Conservation (phyloP, 2,797 vertebrate genomes). For the Pristis pectinata region DNA sequence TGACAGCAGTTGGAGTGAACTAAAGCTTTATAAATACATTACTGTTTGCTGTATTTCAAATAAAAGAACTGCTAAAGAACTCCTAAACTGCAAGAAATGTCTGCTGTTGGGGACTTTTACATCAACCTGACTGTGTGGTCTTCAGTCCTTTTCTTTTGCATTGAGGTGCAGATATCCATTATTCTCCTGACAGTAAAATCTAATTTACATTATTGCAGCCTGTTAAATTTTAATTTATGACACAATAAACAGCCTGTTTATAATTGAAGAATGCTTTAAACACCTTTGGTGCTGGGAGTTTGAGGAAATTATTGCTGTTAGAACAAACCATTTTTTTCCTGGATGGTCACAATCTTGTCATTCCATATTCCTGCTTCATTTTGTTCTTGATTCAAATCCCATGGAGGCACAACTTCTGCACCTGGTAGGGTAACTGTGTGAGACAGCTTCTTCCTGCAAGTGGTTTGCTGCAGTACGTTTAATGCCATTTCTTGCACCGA, state of each 20-base stretch:
- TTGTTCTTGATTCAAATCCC: not conserved
- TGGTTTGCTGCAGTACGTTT: not conserved
- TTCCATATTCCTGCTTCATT: not conserved
- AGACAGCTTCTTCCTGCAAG: not conserved
- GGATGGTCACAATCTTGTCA: not conserved
- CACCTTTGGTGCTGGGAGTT: not conserved
- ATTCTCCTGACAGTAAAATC: not conserved
- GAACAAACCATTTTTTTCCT: not conserved
- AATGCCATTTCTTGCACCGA: not conserved
- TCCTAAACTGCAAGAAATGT: not conserved
- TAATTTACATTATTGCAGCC: not conserved
- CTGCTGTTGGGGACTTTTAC: not conserved
- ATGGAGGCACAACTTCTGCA: not conserved
- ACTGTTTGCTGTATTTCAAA: not conserved
- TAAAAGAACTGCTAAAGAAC: too few relatives aligned
- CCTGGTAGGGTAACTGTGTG: not conserved
- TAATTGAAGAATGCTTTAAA: conserved; percentile 15
- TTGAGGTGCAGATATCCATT: not conserved
- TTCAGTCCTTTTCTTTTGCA: not conserved
- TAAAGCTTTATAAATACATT: not conserved
- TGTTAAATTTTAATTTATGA: conserved; percentile 15
- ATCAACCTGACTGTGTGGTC: not conserved
- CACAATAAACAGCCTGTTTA: not conserved
- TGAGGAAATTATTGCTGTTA: not conserved
- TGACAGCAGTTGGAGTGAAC: not conserved